phyloP scores from a whole-genome alignment of 1,140 invertebrate species.

The Euura saliciscinereae region DNA sequence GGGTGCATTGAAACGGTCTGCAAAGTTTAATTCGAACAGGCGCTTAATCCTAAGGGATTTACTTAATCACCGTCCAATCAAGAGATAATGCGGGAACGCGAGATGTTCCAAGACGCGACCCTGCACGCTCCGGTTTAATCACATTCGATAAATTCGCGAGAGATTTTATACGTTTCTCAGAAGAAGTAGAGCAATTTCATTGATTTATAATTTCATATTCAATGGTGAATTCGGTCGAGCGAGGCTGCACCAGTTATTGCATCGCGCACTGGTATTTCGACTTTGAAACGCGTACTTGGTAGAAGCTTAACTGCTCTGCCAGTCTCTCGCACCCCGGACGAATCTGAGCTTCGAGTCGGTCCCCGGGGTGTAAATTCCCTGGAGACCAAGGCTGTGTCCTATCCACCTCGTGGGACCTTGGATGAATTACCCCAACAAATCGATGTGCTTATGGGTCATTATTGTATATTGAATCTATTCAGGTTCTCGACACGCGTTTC shows the following conservation, averaged over 20 bases:
- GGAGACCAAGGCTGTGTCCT: background rate
- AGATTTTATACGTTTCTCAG: too few species aligned
- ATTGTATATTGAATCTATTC: background rate
- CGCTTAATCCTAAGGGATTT: slow-evolving; percentile 29
- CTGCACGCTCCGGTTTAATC: slow-evolving; percentile 28
- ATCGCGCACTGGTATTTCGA: too few species aligned
- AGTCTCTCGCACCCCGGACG: background rate
- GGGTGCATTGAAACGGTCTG: background rate
- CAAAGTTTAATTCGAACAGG: slow-evolving; percentile 24
- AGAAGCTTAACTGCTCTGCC: too few species aligned
- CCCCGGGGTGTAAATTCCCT: background rate
- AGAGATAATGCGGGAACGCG: slow-evolving; percentile 31
- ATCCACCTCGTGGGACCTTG: background rate
- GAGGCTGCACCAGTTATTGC: too few species aligned
- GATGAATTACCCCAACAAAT: background rate
- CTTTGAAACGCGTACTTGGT: too few species aligned
- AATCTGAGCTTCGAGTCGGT: background rate
- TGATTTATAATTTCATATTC: too few species aligned
- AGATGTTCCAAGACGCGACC: slow-evolving; percentile 9
- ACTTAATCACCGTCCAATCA: slow-evolving; percentile 38
- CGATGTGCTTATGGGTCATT: slow-evolving; percentile 5
- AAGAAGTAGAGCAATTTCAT: too few species aligned
- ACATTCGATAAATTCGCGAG: slow-evolving; percentile 28
- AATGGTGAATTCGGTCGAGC: too few species aligned
- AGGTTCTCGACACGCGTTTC: background rate